Conservation (phyloP, 2,888 invertebrate species). For the Synergus japonicus region DNA sequence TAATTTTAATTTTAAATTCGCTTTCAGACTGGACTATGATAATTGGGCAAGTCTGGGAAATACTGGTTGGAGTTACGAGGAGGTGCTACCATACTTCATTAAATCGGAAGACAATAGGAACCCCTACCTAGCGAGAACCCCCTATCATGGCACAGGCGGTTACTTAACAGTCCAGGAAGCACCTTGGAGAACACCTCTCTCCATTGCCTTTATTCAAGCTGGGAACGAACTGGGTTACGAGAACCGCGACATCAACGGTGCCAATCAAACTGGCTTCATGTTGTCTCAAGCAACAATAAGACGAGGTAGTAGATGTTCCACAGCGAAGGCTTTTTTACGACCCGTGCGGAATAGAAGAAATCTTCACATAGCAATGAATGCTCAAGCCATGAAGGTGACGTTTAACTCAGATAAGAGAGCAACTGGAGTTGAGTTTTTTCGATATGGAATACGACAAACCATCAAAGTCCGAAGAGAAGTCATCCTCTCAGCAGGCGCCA, state of each 20-base stretch:
- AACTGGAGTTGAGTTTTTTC: slow-evolving; percentile 86
- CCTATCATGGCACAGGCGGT: slow-evolving; percentile 88
- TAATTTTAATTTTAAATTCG: background rate
- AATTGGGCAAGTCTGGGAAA: slow-evolving; percentile 91
- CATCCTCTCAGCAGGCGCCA: slow-evolving; percentile 91
- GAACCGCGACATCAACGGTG: slow-evolving; percentile 89
- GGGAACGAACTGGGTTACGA: slow-evolving; percentile 90
- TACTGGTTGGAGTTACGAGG: slow-evolving; percentile 90
- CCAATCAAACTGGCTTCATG: slow-evolving; percentile 91
- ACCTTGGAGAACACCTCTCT: slow-evolving; percentile 89
- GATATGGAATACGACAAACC: slow-evolving; percentile 81
- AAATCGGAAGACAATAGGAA: slow-evolving; percentile 94
- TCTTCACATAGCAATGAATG: slow-evolving; percentile 87
- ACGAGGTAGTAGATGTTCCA: slow-evolving; percentile 91
- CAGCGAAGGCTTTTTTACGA: slow-evolving; percentile 90
- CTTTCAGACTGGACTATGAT: slow-evolving; percentile 84
- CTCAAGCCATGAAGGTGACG: slow-evolving; percentile 87
- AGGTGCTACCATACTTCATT: slow-evolving; percentile 89
- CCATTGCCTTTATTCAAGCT: slow-evolving; percentile 90
- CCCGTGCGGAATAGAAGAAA: slow-evolving; percentile 88
- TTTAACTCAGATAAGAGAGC: slow-evolving; percentile 85
- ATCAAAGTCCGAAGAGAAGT: slow-evolving; percentile 89
- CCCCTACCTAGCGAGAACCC: slow-evolving; percentile 86
- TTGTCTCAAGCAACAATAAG: slow-evolving; percentile 91
- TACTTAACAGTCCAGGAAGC: slow-evolving; percentile 91